Evolutionary conservation across 2,797 vertebrate species (phyloP).

Genomic region (Ataeniobius toweri): DNA sequence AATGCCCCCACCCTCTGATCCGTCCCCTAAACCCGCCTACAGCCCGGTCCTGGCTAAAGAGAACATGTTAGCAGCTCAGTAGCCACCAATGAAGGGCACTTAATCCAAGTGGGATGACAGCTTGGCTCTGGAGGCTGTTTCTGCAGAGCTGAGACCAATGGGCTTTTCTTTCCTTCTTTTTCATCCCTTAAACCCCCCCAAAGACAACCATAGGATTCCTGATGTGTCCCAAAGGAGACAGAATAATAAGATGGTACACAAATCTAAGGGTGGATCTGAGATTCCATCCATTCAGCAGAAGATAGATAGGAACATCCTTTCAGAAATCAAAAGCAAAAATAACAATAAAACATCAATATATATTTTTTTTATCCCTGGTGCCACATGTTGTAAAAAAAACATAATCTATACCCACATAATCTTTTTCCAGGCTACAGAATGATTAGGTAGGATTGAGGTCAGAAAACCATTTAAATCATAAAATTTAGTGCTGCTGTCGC

Average conservation of each 20-base stretch:
- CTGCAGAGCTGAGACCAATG: slow-evolving; percentile 79
- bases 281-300: slow-evolving; percentile 55
- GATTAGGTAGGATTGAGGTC: slow-evolving; percentile 83
- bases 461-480: slow-evolving; percentile 80
- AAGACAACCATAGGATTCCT: slow-evolving; percentile 75
- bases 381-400: slow-evolving; percentile 66
- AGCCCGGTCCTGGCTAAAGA: slow-evolving; percentile 51
- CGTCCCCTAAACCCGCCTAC: slow-evolving; percentile 56
- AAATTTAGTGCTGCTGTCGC: slow-evolving; percentile 55
- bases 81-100: slow-evolving; percentile 74
- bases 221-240: slow-evolving; percentile 62
- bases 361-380: slow-evolving; percentile 40
- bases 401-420: slow-evolving; percentile 78
- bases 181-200: slow-evolving; percentile 65
- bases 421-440: slow-evolving; percentile 73
- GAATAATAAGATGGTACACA: slow-evolving; percentile 73
- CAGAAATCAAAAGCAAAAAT: slow-evolving; percentile 44
- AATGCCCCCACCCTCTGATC: slow-evolving; percentile 57
- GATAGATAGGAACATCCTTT: slow-evolving; percentile 52
- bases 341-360: slow-evolving; percentile 30
- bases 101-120: slow-evolving; percentile 81
- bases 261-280: slow-evolving; percentile 63
- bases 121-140: slow-evolving; percentile 74
- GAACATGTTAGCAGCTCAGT: slow-evolving; percentile 69
- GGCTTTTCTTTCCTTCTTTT: slow-evolving; percentile 76